Base-by-base conservation (phyloP, 2,797 vertebrate genomes). In the Liparis tanakae region DNA sequence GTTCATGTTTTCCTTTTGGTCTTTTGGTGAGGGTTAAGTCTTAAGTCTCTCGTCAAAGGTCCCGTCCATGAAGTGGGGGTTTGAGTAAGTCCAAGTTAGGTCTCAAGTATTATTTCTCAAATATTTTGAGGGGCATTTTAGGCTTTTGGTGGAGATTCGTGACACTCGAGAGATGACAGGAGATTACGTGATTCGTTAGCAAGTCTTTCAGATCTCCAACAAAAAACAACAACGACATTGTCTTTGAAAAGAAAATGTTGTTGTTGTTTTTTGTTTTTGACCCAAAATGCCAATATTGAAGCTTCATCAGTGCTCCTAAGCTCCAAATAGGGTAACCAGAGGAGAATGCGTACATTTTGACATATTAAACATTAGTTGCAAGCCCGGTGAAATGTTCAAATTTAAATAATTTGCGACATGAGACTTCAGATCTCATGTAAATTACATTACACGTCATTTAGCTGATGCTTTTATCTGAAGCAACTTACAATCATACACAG, bases 1-100 rank as follows among this genome's bases (percentile, higher is more conserved):
- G 15, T 69, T 41, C 41, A 56, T 56, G 20, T 62, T 64, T 71
- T 59, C 25, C 17, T 43, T 41, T 53, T 25, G 18, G 67, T 70
- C 44, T 44, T 60, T 39, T 56, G 70, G 39, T 15, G 2, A 34
- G 13, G 33, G 17, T 50, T 34, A 12, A 39, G 33, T 41, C 34
- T 34, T 41, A 22, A 51, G 25, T 7, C 3, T 30, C 25, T 30
- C 25, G 25, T 62, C 50, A 62, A 46, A 62, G 48, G 36, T 51
- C 22, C 6, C 39, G 15, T 71, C 41, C 60, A 55, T 70, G 8
- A 57, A 59, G 17, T 4, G n/a, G 9, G 22, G 20, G 36, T 25
- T 25, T 58, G n/a, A 50, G 3, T 37, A 37, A 18, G 30, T 43
- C 65, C 36, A 59, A 22, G n/a, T 41, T 22, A 22, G 37, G 13